phyloP scores from a whole-genome alignment of 2,797 vertebrate species.

The Coregonus ussuriensis region DNA sequence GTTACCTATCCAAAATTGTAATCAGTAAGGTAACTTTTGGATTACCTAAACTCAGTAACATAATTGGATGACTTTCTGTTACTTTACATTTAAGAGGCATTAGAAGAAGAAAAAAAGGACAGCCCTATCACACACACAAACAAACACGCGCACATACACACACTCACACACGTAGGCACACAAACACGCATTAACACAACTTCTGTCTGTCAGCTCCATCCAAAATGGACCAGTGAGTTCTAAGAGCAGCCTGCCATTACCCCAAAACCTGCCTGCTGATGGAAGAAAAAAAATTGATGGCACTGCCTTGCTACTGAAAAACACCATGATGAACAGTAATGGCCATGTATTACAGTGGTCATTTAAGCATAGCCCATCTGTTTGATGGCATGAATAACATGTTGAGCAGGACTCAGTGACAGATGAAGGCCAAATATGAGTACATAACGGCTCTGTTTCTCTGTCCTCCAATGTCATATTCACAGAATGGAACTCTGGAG shows the following conservation, averaged over 20 bases:
- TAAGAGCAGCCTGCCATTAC: background rate
- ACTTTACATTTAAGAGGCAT: too few species aligned
- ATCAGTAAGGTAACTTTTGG: too few species aligned
- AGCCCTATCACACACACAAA: background rate
- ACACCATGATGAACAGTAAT: background rate
- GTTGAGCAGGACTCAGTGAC: background rate
- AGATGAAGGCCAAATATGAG: background rate
- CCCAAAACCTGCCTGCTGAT: background rate
- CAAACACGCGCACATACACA: conserved; percentile 10
- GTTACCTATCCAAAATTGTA: too few species aligned
- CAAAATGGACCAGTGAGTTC: background rate
- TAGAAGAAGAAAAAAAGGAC: too few species aligned
- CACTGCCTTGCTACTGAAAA: background rate
- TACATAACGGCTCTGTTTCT: background rate
- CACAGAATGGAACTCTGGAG: background rate
- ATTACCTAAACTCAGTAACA: too few species aligned
- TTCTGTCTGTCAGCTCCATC: background rate
- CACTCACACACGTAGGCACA: background rate
- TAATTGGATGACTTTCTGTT: too few species aligned
- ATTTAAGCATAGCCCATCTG: background rate
- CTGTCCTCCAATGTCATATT: background rate
- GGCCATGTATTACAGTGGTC: too few species aligned
- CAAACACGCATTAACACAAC: background rate
- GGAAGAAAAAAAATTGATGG: too few species aligned
- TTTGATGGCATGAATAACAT: background rate